Percentiles rank a stretch among this genome's conserved stretches.
phyloP scores from a whole-genome alignment of 2,797 vertebrate genomes.

The Enteromius argenteus region DNA sequence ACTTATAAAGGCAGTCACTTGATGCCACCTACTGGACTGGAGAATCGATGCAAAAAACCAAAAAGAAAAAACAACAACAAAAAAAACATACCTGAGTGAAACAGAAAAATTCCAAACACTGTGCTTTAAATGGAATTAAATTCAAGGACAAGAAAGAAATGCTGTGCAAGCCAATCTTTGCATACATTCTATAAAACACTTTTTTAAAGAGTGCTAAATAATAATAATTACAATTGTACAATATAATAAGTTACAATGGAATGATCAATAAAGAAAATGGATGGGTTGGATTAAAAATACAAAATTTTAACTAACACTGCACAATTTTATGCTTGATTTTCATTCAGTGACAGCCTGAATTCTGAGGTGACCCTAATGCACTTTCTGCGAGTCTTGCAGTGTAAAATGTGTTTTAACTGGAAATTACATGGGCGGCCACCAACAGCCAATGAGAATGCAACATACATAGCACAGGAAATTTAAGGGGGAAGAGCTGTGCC shows the following conservation, averaged over 20 bases:
- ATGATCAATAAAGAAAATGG: too few species aligned
- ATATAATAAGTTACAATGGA: too few species aligned
- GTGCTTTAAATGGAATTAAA: neutral
- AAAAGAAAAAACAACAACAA: too few species aligned
- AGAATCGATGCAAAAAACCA: neutral
- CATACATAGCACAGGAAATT: neutral
- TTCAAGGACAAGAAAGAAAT: neutral
- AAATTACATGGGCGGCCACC: neutral
- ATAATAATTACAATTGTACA: neutral
- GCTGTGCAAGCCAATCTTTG: neutral
- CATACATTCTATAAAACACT: neutral
- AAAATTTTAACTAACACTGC: too few species aligned
- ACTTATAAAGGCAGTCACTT: neutral
- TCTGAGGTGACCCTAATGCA: too few species aligned
- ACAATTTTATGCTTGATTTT: too few species aligned
- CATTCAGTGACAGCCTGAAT: too few species aligned
- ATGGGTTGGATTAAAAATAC: neutral
- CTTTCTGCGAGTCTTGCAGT: neutral
- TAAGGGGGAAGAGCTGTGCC: neutral
- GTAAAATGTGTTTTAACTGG: neutral
- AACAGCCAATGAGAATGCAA: neutral
- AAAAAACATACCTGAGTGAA: too few species aligned
- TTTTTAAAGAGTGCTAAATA: neutral
- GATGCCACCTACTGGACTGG: neutral
- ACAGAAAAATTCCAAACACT: neutral